A percentile compares a stretch with the other conserved stretches of the same genome.
These are phyloP conservation scores for Miichthys miiuy DNA, from an alignment of 2,797 vertebrate species.

Conservation along the genomic window DNA sequence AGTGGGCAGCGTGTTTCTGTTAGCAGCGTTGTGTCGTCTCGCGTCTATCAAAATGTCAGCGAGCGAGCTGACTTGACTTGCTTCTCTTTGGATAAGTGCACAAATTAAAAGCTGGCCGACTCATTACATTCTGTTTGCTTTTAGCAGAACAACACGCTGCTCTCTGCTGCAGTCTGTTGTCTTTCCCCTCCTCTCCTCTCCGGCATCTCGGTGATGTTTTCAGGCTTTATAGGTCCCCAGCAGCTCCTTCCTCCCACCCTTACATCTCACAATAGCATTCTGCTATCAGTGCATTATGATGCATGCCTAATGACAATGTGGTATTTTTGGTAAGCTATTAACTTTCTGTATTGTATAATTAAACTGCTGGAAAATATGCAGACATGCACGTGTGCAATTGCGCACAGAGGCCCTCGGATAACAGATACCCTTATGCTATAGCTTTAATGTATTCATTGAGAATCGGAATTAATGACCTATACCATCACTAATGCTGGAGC, in stretches of 20 bases:
- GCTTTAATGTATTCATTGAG: conserved; percentile 23
- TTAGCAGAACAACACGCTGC: not conserved
- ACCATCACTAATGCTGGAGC: conserved; percentile 30
- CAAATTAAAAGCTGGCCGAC: conserved; percentile 37
- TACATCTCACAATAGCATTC: not conserved
- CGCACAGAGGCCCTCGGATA: not conserved
- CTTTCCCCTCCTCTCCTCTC: not conserved
- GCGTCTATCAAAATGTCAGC: conserved; percentile 35
- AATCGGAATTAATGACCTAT: conserved; percentile 51
- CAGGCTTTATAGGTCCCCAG: not conserved
- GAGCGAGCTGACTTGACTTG: conserved; percentile 18
- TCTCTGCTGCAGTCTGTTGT: conserved; percentile 22
- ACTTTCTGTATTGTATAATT: conserved; percentile 41
- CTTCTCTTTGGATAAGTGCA: conserved; percentile 15
- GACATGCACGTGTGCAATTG: not conserved
- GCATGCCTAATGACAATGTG: conserved; percentile 20
- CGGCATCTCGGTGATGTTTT: not conserved
- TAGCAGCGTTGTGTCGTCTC: conserved; percentile 21
- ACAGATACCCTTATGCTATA: not conserved
- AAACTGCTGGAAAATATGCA: conserved; percentile 26
- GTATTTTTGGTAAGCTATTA: conserved; percentile 40
- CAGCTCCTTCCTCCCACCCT: not conserved
- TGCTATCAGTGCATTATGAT: conserved; percentile 5
- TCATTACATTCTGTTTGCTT: conserved; percentile 46
- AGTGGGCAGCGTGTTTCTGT: conserved; percentile 4